phyloP scores from a whole-genome alignment of 2,113 vertebrate genomes.

The Pipra filicauda region DNA sequence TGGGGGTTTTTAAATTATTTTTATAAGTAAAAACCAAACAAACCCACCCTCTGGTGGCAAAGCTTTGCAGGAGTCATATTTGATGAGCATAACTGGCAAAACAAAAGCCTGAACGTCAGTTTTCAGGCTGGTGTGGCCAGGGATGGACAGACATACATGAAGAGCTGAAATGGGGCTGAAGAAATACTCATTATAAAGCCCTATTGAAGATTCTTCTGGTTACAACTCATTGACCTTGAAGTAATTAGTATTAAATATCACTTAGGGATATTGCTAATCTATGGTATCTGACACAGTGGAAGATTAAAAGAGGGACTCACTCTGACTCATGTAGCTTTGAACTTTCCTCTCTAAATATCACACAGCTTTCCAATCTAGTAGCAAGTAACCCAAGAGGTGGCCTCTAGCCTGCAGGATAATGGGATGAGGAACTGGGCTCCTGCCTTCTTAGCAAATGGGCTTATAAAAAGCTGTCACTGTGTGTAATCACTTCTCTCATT shows the following conservation, averaged over 20 bases:
- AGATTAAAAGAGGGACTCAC: not conserved
- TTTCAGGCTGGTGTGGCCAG: not conserved
- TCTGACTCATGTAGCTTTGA: slow-evolving; percentile 30
- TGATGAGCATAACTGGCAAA: not conserved
- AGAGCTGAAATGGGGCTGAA: not conserved
- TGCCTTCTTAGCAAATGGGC: not conserved
- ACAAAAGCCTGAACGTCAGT: not conserved
- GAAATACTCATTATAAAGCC: not conserved
- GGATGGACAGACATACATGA: not conserved
- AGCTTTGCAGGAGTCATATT: not conserved
- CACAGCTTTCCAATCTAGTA: not conserved
- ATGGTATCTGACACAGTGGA: not conserved
- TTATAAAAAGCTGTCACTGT: not conserved
- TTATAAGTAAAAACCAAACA: not conserved
- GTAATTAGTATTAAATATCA: slow-evolving; percentile 68
- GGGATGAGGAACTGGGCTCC: not conserved
- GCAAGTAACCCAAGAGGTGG: not conserved
- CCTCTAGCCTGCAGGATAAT: not conserved
- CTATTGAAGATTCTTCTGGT: slow-evolving; percentile 44
- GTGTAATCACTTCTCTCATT: not conserved
- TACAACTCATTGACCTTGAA: slow-evolving; percentile 55
- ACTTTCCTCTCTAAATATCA: slow-evolving; percentile 62
- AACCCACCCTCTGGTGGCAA: not conserved
- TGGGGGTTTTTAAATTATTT: not conserved
- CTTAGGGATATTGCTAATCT: slow-evolving; percentile 48